Conservation (phyloP, 2,888 invertebrate genomes). For the Cryptophagus acutangulus region DNA sequence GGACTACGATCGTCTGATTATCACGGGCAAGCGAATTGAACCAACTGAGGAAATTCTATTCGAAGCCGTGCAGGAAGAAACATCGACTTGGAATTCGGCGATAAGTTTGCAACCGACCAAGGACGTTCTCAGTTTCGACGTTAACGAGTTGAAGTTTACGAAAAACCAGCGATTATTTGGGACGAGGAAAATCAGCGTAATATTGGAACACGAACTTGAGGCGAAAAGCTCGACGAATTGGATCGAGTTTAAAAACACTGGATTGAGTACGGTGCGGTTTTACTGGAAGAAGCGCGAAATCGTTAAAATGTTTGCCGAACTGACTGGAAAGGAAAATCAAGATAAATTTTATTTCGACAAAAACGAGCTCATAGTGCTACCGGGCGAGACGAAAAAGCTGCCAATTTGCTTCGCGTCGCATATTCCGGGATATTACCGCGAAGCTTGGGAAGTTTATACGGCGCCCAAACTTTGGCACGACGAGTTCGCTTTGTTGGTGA, state of each 20-base stretch:
- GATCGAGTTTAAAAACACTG: slow-evolving; percentile 31
- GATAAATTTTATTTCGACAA: slow-evolving; percentile 54
- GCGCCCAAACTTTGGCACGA: slow-evolving; percentile 23
- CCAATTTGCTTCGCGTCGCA: slow-evolving; percentile 49
- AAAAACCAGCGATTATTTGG: not conserved
- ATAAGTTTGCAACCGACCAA: too few species aligned
- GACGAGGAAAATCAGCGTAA: slow-evolving; percentile 16
- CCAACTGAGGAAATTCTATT: slow-evolving; percentile 5
- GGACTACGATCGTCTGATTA: too few species aligned
- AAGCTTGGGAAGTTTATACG: slow-evolving; percentile 28
- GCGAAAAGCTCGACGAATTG: slow-evolving; percentile 14
- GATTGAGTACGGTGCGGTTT: slow-evolving; percentile 27
- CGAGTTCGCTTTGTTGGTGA: slow-evolving; percentile 18
- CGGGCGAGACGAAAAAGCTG: slow-evolving; percentile 49
- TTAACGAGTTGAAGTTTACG: too few species aligned
- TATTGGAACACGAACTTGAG: slow-evolving; percentile 27
- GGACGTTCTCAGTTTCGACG: too few species aligned
- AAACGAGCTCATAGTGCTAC: slow-evolving; percentile 52
- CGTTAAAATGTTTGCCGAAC: slow-evolving; percentile 35
- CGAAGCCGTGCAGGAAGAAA: not conserved
- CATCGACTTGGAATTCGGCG: too few species aligned
- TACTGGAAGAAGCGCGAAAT: slow-evolving; percentile 35
- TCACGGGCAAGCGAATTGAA: slow-evolving; percentile 32
- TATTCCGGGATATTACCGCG: slow-evolving; percentile 21
- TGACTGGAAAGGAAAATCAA: slow-evolving; percentile 11